Conservation (phyloP, 2,797 vertebrate species). For the Melanotaenia parkinsoni region DNA sequence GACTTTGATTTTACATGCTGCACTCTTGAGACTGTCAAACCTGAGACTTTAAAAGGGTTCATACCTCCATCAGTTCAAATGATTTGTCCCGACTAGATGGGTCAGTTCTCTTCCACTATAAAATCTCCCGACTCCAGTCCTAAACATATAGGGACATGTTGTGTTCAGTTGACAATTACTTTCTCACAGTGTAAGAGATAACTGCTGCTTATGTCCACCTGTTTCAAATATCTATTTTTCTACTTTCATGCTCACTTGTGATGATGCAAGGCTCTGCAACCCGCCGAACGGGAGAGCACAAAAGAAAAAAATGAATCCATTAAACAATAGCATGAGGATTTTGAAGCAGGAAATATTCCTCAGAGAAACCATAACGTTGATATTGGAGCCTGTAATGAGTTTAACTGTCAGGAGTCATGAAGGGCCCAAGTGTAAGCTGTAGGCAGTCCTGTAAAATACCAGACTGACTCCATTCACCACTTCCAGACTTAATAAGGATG, state of each 20-base stretch:
- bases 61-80: neutral
- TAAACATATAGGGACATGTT: neutral
- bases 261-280: slow-evolving; percentile 51
- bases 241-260: slow-evolving; percentile 10
- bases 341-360: slow-evolving; percentile 35
- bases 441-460: slow-evolving; percentile 37
- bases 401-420: slow-evolving; percentile 31
- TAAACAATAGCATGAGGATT: slow-evolving; percentile 35
- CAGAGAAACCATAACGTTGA: slow-evolving; percentile 43
- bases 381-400: slow-evolving; percentile 52
- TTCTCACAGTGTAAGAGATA: neutral
- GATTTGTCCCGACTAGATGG: neutral
- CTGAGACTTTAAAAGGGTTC: slow-evolving; percentile 14
- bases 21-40: neutral
- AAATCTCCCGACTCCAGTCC: neutral
- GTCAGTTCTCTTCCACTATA: neutral
- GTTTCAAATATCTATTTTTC: slow-evolving; percentile 6
- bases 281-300: slow-evolving; percentile 26
- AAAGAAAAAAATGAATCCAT: slow-evolving; percentile 33
- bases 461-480: slow-evolving; percentile 18
- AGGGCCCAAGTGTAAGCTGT: slow-evolving; percentile 17
- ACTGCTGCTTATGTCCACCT: neutral
- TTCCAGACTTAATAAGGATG: slow-evolving; percentile 38
- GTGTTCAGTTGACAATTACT: neutral
- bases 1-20: neutral